Conservation (phyloP, 2,797 vertebrate genomes). For the Chaunax sp. region DNA sequence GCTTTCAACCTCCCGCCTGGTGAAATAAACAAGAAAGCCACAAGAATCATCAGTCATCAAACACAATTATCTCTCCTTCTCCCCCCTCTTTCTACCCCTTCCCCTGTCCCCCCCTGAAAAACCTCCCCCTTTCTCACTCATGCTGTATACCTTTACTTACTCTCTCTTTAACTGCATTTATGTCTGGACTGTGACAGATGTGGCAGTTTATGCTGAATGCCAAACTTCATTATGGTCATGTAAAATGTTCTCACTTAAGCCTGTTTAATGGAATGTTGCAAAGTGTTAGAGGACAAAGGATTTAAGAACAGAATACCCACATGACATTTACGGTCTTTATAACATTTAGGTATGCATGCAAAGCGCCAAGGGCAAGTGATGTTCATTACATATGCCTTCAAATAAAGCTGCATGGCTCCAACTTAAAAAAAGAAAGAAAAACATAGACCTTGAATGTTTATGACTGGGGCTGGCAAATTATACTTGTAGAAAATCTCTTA, state of each 20-base stretch:
- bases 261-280: slow-evolving; percentile 17
- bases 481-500: too few species aligned
- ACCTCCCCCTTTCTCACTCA: slow-evolving; percentile 5
- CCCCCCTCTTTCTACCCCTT: neutral
- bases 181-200: slow-evolving; percentile 63
- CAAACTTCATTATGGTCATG: slow-evolving; percentile 61
- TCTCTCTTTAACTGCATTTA: slow-evolving; percentile 30
- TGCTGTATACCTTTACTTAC: slow-evolving; percentile 29
- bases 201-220: slow-evolving; percentile 52
- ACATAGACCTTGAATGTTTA: too few species aligned
- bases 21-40: slow-evolving; percentile 72
- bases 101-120: neutral
- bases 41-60: slow-evolving; percentile 65
- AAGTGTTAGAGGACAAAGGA: slow-evolving; percentile 3
- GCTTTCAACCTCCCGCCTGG: slow-evolving; percentile 63
- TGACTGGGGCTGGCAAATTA: too few species aligned
- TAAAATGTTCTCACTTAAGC: slow-evolving; percentile 29
- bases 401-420: neutral
- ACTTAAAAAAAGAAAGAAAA: too few species aligned
- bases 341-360: neutral
- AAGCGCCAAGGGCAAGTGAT: neutral
- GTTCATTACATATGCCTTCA: neutral
- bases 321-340: neutral
- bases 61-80: slow-evolving; percentile 58
- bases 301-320: slow-evolving; percentile 1